Evolutionary conservation across 2,888 invertebrate species (phyloP).

Genomic region (Smittia aterrima): DNA sequence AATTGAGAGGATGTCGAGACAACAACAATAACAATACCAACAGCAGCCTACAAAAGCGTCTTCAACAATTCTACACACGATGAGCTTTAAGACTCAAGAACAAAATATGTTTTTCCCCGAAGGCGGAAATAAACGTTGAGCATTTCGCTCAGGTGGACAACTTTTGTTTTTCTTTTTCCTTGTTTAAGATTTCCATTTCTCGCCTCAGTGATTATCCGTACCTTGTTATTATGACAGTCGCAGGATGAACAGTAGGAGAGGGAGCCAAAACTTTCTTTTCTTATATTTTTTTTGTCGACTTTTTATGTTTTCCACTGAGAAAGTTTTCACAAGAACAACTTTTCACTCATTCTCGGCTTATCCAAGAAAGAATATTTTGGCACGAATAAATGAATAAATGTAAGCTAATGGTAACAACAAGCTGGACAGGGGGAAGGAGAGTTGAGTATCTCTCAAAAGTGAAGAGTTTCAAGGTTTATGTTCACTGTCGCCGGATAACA

Average conservation of each 20-base stretch:
- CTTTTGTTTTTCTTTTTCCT: neutral
- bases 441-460: neutral
- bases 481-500: neutral
- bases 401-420: neutral
- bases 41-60: neutral
- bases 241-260: neutral
- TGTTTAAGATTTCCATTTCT: neutral
- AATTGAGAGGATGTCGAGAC: neutral
- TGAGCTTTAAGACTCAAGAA: neutral
- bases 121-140: neutral
- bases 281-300: neutral
- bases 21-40: too few species aligned
- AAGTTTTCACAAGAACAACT: neutral
- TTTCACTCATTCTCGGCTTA: constrained; percentile 1
- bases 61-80: neutral
- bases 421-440: constrained; percentile 2
- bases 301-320: neutral
- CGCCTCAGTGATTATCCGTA: constrained; percentile 17
- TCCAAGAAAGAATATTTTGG: neutral
- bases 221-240: neutral
- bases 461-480: neutral
- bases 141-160: constrained; percentile 18
- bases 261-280: neutral
- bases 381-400: constrained; percentile 2
- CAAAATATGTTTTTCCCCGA: neutral